Percentiles rank a stretch among this genome's conserved stretches.
These are phyloP conservation scores for Puntigrus tetrazona DNA, from an alignment of 2,113 vertebrate genomes.

Conservation along the genomic window DNA sequence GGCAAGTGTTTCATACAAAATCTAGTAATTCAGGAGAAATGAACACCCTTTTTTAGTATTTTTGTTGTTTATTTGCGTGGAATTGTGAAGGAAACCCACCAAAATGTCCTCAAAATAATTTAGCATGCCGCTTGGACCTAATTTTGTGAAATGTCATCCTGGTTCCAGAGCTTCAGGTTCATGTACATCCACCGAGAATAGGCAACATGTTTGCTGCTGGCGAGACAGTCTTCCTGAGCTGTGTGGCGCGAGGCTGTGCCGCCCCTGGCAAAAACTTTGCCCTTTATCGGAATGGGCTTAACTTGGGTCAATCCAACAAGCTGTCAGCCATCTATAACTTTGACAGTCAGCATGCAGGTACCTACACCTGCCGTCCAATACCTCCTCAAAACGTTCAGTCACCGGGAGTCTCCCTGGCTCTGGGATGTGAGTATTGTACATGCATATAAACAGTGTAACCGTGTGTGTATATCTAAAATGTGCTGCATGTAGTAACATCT, in stretches of 20 bases:
- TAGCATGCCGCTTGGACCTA: background rate
- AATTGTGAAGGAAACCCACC: background rate
- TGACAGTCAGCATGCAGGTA: constrained; percentile 68
- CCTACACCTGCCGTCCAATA: constrained; percentile 73
- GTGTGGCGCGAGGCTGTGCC: constrained; percentile 74
- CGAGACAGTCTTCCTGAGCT: constrained; percentile 76
- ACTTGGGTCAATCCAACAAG: constrained; percentile 71
- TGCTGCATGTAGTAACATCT: background rate
- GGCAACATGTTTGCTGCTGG: constrained; percentile 72
- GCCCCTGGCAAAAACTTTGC: constrained; percentile 71
- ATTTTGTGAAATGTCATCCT: background rate
- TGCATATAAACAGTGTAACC: background rate
- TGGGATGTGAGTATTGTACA: constrained; percentile 70
- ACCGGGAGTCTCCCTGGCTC: constrained; percentile 61
- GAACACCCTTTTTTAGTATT: background rate
- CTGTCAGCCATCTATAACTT: constrained; percentile 73
- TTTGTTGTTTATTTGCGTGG: background rate
- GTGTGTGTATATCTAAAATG: too few relatives aligned
- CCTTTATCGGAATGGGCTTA: constrained; percentile 73
- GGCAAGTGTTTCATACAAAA: background rate
- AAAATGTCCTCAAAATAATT: background rate
- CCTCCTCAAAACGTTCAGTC: constrained; percentile 76
- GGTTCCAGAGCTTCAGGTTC: constrained; percentile 75
- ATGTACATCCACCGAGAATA: constrained; percentile 70
- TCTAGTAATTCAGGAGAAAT: background rate